Conservation (phyloP, 2,888 invertebrate genomes). For the Schizotus pectinicornis region DNA sequence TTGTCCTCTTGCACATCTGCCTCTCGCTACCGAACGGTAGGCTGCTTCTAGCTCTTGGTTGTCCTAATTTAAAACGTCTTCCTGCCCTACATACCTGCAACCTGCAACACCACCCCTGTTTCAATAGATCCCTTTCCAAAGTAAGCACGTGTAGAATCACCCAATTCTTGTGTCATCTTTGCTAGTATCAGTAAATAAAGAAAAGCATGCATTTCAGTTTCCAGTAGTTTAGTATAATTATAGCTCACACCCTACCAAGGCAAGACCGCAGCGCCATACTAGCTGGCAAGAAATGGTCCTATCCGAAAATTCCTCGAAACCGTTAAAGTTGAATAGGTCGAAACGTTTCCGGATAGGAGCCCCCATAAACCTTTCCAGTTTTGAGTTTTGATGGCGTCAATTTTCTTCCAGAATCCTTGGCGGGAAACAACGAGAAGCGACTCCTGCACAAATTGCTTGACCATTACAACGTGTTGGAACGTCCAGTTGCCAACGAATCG, state of each 20-base stretch:
- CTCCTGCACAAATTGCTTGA: conserved; percentile 90
- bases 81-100: conserved; percentile 6
- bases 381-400: background rate
- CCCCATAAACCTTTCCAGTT: no score
- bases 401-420: conserved; percentile 72
- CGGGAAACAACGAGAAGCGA: conserved; percentile 91
- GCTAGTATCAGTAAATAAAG: no score
- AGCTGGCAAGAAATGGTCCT: no score
- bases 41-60: conserved; percentile 29
- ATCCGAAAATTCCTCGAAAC: no score
- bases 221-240: no score
- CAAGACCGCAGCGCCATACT: no score
- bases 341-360: no score
- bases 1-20: conserved; percentile 59
- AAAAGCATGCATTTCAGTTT: no score
- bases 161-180: no score
- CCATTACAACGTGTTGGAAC: conserved; percentile 92
- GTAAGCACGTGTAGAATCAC: background rate
- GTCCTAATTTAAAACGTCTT: background rate
- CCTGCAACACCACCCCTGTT: background rate
- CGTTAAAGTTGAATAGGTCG: no score
- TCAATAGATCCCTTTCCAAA: background rate
- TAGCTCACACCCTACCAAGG: no score
- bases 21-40: conserved; percentile 60
- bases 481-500: conserved; percentile 95